Conservation (phyloP, 2,797 vertebrate species). For the Macroramphosus scolopax region DNA sequence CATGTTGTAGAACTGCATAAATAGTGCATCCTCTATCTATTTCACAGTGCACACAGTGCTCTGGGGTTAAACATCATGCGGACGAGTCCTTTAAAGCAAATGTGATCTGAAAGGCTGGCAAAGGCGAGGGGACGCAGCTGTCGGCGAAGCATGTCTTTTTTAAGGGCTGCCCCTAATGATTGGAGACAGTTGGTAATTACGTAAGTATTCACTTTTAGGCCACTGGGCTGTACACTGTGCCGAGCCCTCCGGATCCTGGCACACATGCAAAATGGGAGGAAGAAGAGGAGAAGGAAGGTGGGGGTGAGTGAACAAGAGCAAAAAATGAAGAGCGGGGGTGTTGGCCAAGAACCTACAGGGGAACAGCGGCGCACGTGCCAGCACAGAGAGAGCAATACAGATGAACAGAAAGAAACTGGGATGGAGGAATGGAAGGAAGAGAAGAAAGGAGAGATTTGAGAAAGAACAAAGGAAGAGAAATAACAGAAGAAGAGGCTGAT, state of each 20-base stretch:
- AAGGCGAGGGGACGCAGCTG: slow-evolving; percentile 82
- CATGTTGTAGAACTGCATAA: slow-evolving; percentile 36
- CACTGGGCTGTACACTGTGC: slow-evolving; percentile 70
- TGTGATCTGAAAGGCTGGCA: slow-evolving; percentile 82
- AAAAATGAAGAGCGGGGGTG: slow-evolving; percentile 53
- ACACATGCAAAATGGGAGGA: slow-evolving; percentile 68
- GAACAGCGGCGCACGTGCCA: slow-evolving; percentile 56
- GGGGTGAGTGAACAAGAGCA: slow-evolving; percentile 47
- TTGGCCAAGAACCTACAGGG: slow-evolving; percentile 62
- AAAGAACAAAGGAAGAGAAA: slow-evolving; percentile 47
- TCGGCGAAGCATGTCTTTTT: slow-evolving; percentile 80
- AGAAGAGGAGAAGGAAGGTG: slow-evolving; percentile 40
- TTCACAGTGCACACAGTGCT: slow-evolving; percentile 55
- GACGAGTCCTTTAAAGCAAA: slow-evolving; percentile 77
- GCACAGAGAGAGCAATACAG: slow-evolving; percentile 45
- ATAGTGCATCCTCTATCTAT: slow-evolving; percentile 44
- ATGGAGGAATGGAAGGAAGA: slow-evolving; percentile 38
- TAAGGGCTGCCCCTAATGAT: slow-evolving; percentile 83
- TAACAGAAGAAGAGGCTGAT: slow-evolving; percentile 35
- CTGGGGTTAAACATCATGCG: slow-evolving; percentile 71
- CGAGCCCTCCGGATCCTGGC: slow-evolving; percentile 69
- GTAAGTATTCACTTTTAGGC: slow-evolving; percentile 81
- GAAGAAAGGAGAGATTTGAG: slow-evolving; percentile 17
- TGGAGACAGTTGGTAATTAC: slow-evolving; percentile 84
- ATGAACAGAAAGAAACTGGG: slow-evolving; percentile 46